Evolutionary conservation across 2,888 invertebrate genomes (phyloP).

Genomic region (Cantharis nigra): DNA sequence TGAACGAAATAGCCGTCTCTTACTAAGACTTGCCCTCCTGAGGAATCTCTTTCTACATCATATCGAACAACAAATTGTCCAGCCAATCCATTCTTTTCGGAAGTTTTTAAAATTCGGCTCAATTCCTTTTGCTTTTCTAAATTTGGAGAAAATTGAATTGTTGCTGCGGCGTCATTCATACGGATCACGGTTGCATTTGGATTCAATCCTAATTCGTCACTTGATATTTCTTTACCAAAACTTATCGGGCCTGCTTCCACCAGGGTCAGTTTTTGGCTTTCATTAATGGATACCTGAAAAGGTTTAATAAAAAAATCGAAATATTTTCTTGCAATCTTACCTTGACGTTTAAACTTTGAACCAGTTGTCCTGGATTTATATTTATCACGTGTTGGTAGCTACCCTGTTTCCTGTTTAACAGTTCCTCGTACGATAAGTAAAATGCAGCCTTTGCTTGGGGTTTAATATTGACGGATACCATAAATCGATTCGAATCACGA

Average conservation of each 20-base stretch:
- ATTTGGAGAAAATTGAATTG: conserved; percentile 63
- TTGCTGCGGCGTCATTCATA: conserved; percentile 40
- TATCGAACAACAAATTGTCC: conserved; percentile 73
- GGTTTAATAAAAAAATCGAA: neutral
- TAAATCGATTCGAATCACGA: conserved; percentile 72
- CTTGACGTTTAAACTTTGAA: conserved; percentile 66
- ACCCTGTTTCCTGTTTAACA: conserved; percentile 67
- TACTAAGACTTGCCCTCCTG: conserved; percentile 64
- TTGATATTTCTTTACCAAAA: conserved; percentile 66
- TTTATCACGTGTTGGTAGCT: conserved; percentile 72
- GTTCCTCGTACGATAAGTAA: conserved; percentile 74
- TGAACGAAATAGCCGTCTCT: conserved; percentile 77
- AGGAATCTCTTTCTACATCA: conserved; percentile 65
- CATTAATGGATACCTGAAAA: conserved; percentile 63
- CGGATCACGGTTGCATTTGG: conserved; percentile 44
- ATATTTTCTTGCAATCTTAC: conserved; percentile 34
- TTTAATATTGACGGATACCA: conserved; percentile 70
- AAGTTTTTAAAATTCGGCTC: conserved; percentile 50
- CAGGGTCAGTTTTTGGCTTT: conserved; percentile 63
- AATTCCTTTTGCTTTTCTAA: conserved; percentile 63
- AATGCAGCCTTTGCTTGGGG: conserved; percentile 66
- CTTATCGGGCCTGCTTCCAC: conserved; percentile 68
- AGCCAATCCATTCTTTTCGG: conserved; percentile 57
- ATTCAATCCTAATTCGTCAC: conserved; percentile 57
- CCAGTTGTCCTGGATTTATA: conserved; percentile 69